Evolutionary conservation across 2,888 invertebrate species (phyloP).

Genomic region (Atethmia centrago): DNA sequence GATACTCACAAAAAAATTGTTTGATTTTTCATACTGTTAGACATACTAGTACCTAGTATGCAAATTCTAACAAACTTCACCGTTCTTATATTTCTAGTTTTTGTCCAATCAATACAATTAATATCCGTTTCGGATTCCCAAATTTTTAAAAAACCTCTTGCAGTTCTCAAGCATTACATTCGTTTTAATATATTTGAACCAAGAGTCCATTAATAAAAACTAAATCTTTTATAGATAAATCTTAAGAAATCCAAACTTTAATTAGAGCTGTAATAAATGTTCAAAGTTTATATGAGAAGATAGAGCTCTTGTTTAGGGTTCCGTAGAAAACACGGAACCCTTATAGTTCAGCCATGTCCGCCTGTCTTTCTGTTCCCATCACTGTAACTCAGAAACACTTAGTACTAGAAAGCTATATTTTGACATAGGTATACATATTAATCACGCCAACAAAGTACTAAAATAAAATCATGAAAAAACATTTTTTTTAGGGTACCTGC

Average conservation of each 20-base stretch:
- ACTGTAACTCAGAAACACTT: too few species aligned
- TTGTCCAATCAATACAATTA: slow-evolving; percentile 12
- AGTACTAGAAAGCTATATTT: too few species aligned
- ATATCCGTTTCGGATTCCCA: neutral
- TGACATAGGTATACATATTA: too few species aligned
- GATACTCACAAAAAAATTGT: neutral
- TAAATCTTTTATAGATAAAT: slow-evolving; percentile 64
- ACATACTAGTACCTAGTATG: too few species aligned
- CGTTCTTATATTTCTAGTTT: neutral
- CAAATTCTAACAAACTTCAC: too few species aligned
- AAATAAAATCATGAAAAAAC: too few species aligned
- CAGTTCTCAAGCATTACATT: slow-evolving; percentile 31
- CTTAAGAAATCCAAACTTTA: slow-evolving; percentile 57
- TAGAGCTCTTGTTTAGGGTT: slow-evolving; percentile 40
- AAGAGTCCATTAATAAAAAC: slow-evolving; percentile 55
- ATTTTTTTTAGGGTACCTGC: too few species aligned
- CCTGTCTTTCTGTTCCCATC: too few species aligned
- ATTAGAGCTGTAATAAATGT: slow-evolving; percentile 58
- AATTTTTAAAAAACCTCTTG: slow-evolving; percentile 13
- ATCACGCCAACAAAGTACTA: too few species aligned
- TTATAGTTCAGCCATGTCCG: too few species aligned
- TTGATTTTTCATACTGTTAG: neutral
- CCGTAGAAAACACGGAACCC: too few species aligned
- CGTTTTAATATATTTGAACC: slow-evolving; percentile 38
- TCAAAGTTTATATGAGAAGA: slow-evolving; percentile 49